Percentiles rank a stretch among this genome's conserved stretches.
These are phyloP conservation scores for Calliscelio sp. DNA, from an alignment of 2,888 invertebrate genomes.

Conservation along the genomic window DNA sequence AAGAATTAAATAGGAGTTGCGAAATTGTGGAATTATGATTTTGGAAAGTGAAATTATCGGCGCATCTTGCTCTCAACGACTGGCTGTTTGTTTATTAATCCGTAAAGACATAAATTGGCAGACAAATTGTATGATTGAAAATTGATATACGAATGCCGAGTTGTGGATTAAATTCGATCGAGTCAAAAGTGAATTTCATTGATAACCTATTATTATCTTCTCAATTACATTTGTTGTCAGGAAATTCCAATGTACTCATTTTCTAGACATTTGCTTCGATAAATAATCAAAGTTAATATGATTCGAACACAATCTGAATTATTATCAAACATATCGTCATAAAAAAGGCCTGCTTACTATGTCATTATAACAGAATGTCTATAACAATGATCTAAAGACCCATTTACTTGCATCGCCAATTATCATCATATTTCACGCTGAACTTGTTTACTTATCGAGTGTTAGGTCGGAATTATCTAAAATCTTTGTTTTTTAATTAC, in stretches of 20 bases:
- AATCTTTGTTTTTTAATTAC: slow-evolving; percentile 70
- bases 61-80: slow-evolving; percentile 28
- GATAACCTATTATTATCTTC: too few species aligned
- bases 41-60: slow-evolving; percentile 56
- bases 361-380: slow-evolving; percentile 5
- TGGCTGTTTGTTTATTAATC: slow-evolving; percentile 36
- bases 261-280: too few species aligned
- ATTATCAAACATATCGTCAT: neutral
- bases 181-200: slow-evolving; percentile 12
- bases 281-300: too few species aligned
- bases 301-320: too few species aligned
- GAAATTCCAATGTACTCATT: too few species aligned
- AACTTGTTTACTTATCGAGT: slow-evolving; percentile 70
- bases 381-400: slow-evolving; percentile 54
- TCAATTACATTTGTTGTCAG: too few species aligned
- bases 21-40: slow-evolving; percentile 56
- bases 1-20: slow-evolving; percentile 24
- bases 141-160: slow-evolving; percentile 13
- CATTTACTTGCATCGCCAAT: slow-evolving; percentile 51
- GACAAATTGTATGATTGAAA: slow-evolving; percentile 46
- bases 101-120: slow-evolving; percentile 31
- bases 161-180: neutral
- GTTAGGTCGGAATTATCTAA: slow-evolving; percentile 61
- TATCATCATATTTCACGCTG: slow-evolving; percentile 46
- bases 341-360: neutral